Evolutionary conservation across 2,888 invertebrate species (phyloP).

Genomic region (Encarsia formosa): DNA sequence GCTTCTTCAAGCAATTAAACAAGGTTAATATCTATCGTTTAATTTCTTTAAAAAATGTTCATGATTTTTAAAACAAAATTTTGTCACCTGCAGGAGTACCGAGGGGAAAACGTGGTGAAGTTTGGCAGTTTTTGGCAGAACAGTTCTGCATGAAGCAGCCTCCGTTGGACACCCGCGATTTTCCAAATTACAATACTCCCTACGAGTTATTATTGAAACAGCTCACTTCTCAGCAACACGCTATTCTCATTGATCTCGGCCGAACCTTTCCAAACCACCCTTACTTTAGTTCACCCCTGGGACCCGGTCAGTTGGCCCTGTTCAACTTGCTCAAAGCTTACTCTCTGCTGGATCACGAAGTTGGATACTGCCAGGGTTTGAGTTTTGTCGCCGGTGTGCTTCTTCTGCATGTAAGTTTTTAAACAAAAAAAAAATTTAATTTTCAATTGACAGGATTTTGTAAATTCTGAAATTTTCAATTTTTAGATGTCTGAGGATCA

Average conservation of each 20-base stretch:
- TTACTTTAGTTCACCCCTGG: slow-evolving; percentile 86
- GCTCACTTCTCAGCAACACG: slow-evolving; percentile 92
- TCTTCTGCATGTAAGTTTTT: slow-evolving; percentile 80
- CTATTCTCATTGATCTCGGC: slow-evolving; percentile 91
- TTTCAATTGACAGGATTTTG: not conserved
- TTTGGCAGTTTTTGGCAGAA: slow-evolving; percentile 88
- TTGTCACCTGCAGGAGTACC: slow-evolving; percentile 68
- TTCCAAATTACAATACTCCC: slow-evolving; percentile 72
- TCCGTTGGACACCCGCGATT: slow-evolving; percentile 66
- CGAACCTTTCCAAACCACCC: slow-evolving; percentile 93
- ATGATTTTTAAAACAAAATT: not conserved
- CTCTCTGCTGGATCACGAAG: slow-evolving; percentile 87
- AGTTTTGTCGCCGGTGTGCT: slow-evolving; percentile 94
- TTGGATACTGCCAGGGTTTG: slow-evolving; percentile 95
- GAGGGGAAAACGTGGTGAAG: slow-evolving; percentile 76
- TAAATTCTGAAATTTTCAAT: not conserved
- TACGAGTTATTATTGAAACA: slow-evolving; percentile 79
- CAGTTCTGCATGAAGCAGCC: slow-evolving; percentile 70
- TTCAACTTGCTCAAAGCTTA: slow-evolving; percentile 96
- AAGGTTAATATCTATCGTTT: slow-evolving; percentile 54
- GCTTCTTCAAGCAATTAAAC: slow-evolving; percentile 72
- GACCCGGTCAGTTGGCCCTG: slow-evolving; percentile 87
- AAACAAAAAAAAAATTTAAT: no score
- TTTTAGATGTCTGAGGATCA: slow-evolving; percentile 93
- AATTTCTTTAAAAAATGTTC: no score